Evolutionary conservation across 2,113 vertebrate species (phyloP).

Genomic region (Stigmatopora argus): DNA sequence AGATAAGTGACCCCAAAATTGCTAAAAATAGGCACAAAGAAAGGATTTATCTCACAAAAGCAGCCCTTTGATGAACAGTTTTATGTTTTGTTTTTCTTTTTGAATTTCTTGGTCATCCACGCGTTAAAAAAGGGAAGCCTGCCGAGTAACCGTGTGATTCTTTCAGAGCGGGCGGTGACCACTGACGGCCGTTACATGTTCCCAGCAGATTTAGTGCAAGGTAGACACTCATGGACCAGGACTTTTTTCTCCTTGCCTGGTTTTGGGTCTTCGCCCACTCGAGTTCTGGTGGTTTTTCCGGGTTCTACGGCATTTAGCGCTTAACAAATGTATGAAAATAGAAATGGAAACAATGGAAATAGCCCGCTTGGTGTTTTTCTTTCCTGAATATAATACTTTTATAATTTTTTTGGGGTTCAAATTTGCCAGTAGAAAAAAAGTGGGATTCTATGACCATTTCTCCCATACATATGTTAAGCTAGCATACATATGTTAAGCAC

Average conservation of each 20-base stretch:
- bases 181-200: conserved; percentile 88
- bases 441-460: no score
- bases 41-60: not conserved
- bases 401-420: not conserved
- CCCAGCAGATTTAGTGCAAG: conserved; percentile 81
- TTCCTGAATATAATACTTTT: not conserved
- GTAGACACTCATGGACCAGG: conserved; percentile 57
- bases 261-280: conserved; percentile 37
- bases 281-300: conserved; percentile 1
- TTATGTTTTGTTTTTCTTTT: not conserved
- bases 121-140: not conserved
- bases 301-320: conserved; percentile 26
- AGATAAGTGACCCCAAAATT: no score
- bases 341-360: not conserved
- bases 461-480: no score
- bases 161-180: conserved; percentile 85
- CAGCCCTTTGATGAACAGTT: not conserved
- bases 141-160: conserved; percentile 56
- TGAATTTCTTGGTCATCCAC: not conserved
- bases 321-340: not conserved
- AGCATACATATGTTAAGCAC: not conserved
- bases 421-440: not conserved
- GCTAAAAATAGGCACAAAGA: no score
- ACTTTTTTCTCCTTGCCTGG: conserved; percentile 12
- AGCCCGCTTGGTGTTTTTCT: no score